Evolutionary conservation across 2,888 invertebrate species (phyloP).

Genomic region (Incurvaria masculella): DNA sequence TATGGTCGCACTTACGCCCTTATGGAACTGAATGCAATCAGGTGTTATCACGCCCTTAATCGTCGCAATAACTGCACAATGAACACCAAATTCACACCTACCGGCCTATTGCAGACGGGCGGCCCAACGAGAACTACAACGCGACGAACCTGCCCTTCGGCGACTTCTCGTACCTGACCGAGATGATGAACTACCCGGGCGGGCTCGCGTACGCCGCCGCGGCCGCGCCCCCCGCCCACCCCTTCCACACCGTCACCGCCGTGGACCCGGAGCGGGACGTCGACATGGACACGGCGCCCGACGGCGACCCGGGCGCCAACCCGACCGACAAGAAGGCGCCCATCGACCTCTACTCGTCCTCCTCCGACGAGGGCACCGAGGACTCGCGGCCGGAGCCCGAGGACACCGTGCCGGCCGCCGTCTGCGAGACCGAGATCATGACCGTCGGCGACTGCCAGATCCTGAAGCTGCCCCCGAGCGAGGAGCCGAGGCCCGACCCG

Average conservation of each 20-base stretch:
- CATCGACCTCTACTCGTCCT: conserved; percentile 44
- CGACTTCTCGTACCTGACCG: conserved; percentile 53
- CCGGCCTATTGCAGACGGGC: conserved; percentile 32
- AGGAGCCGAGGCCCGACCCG: conserved; percentile 16
- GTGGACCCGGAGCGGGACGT: conserved; percentile 36
- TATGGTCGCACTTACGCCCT: too few species aligned
- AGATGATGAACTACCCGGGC: conserved; percentile 47
- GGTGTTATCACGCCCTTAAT: too few species aligned
- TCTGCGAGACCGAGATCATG: conserved; percentile 44
- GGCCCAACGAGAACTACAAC: conserved; percentile 53
- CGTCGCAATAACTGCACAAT: neutral
- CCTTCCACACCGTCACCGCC: conserved; percentile 14
- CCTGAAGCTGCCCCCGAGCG: conserved; percentile 37
- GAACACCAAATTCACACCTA: too few species aligned
- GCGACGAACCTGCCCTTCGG: conserved; percentile 54
- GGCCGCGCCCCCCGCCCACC: neutral
- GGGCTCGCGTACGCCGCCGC: conserved; percentile 26
- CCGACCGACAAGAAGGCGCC: conserved; percentile 22
- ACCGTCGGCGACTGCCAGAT: conserved; percentile 54
- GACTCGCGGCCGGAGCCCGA: conserved; percentile 29
- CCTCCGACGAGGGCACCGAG: conserved; percentile 32
- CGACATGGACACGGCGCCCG: conserved; percentile 27
- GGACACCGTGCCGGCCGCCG: conserved; percentile 33
- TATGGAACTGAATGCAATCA: too few species aligned
- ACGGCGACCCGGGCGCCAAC: neutral